Evolutionary conservation across 1,140 invertebrate species (phyloP).

Genomic region (Drosophila hydei): DNA sequence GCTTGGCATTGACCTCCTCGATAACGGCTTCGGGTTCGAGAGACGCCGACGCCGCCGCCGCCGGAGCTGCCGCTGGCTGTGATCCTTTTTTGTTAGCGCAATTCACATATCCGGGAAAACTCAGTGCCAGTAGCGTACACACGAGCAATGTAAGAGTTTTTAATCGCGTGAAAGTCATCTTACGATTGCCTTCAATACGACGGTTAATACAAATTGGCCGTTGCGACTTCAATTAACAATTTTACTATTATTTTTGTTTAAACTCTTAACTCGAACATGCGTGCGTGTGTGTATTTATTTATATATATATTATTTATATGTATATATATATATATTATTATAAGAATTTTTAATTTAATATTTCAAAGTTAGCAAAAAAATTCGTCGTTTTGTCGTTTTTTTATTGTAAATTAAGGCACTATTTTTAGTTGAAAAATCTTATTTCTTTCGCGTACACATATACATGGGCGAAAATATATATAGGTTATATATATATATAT

Average conservation of each 20-base stretch:
- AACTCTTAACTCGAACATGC: slow-evolving; percentile 74
- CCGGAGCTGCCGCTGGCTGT: slow-evolving; percentile 51
- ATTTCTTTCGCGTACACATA: slow-evolving; percentile 77
- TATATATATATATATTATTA: slow-evolving; percentile 20
- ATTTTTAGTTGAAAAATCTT: slow-evolving; percentile 80
- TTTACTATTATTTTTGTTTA: slow-evolving; percentile 13
- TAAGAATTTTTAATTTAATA: slow-evolving; percentile 20
- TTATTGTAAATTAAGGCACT: slow-evolving; percentile 68
- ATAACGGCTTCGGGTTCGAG: slow-evolving; percentile 89
- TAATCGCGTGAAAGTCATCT: slow-evolving; percentile 83
- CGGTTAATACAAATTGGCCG: slow-evolving; percentile 31
- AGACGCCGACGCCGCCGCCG: slow-evolving; percentile 42
- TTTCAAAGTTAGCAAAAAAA: slow-evolving; percentile 25
- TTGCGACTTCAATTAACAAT: slow-evolving; percentile 11
- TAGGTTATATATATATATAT: slow-evolving; percentile 64
- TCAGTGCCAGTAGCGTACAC: slow-evolving; percentile 80
- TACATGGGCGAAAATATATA: slow-evolving; percentile 71
- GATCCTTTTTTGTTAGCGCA: slow-evolving; percentile 78
- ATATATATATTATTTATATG: slow-evolving; percentile 8
- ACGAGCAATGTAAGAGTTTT: slow-evolving; percentile 81
- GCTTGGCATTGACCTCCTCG: slow-evolving; percentile 95
- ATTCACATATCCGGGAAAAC: slow-evolving; percentile 83
- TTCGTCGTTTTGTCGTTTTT: slow-evolving; percentile 64
- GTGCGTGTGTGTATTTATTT: slow-evolving; percentile 41
- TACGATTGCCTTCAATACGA: slow-evolving; percentile 49